Conservation (phyloP, 2,888 invertebrate genomes). For the Heliconius aoede region DNA sequence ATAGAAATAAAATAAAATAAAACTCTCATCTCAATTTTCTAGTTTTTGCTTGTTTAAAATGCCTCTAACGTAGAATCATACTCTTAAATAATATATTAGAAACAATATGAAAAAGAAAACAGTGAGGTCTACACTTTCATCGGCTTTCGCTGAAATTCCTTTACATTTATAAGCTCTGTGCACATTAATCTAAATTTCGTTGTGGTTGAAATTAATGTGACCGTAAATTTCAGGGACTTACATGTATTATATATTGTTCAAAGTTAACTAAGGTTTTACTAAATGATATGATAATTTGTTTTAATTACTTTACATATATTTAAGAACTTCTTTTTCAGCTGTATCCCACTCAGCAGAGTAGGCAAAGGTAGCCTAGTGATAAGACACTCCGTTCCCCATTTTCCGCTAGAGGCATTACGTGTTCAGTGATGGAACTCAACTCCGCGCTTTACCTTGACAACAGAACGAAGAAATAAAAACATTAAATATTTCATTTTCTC, state of each 20-base stretch:
- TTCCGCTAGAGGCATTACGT: background rate
- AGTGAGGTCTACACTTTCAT: background rate
- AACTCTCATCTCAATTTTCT: no score
- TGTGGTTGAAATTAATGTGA: slow-evolving; percentile 40
- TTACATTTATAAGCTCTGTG: slow-evolving; percentile 36
- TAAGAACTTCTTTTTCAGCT: background rate
- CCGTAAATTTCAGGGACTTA: slow-evolving; percentile 42
- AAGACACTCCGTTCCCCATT: background rate
- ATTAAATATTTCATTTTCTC: no score
- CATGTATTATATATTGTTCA: slow-evolving; percentile 22
- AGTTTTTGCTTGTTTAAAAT: no score
- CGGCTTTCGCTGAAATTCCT: slow-evolving; percentile 30
- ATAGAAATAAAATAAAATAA: no score
- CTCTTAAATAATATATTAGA: background rate
- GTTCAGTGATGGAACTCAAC: no score
- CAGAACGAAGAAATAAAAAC: no score
- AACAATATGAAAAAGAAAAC: background rate
- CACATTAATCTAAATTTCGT: slow-evolving; percentile 46
- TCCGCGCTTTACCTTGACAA: no score
- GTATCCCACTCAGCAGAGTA: background rate
- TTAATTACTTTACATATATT: slow-evolving; percentile 23
- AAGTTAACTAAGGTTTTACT: slow-evolving; percentile 39
- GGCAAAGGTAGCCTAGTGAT: background rate
- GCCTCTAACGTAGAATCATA: no score
- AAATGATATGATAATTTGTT: slow-evolving; percentile 37